Evolutionary conservation across 2,113 vertebrate genomes (phyloP).

Genomic region (Cygnus atratus): DNA sequence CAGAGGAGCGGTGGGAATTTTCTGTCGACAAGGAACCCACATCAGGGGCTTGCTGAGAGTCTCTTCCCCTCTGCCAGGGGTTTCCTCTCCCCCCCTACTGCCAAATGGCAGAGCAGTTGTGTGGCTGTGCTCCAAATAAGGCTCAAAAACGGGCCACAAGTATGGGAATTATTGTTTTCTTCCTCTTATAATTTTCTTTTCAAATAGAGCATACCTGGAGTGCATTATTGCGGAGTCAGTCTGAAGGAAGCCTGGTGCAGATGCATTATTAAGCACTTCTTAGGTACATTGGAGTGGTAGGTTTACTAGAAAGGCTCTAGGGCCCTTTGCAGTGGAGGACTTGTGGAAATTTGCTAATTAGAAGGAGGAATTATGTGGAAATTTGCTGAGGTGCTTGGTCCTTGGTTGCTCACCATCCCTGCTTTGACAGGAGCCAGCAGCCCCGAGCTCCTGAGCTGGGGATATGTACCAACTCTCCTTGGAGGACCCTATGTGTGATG

Average conservation of each 20-base stretch:
- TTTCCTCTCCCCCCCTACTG: neutral
- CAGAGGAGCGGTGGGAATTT: neutral
- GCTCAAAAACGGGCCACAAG: neutral
- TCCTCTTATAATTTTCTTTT: neutral
- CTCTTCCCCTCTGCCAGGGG: accelerated
- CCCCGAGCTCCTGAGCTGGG: accelerated
- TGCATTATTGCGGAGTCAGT: neutral
- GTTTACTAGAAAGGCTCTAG: neutral
- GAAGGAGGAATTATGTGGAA: neutral
- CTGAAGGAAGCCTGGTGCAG: neutral
- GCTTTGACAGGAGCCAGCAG: neutral
- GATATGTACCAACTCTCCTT: neutral
- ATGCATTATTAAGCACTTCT: accelerated
- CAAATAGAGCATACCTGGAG: neutral
- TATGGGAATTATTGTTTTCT: neutral
- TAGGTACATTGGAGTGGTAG: neutral
- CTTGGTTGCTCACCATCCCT: neutral
- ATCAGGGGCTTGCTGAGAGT: accelerated
- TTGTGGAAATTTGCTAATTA: neutral
- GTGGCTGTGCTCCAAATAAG: accelerated
- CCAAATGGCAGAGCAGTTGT: neutral
- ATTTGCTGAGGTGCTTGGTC: neutral
- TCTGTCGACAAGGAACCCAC: accelerated
- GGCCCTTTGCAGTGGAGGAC: neutral
- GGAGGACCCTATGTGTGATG: accelerated